Evolutionary conservation across 2,113 vertebrate genomes (phyloP), one percentile per base, ranked within the genome.

Genomic region (Coracopsis vasa): DNA sequence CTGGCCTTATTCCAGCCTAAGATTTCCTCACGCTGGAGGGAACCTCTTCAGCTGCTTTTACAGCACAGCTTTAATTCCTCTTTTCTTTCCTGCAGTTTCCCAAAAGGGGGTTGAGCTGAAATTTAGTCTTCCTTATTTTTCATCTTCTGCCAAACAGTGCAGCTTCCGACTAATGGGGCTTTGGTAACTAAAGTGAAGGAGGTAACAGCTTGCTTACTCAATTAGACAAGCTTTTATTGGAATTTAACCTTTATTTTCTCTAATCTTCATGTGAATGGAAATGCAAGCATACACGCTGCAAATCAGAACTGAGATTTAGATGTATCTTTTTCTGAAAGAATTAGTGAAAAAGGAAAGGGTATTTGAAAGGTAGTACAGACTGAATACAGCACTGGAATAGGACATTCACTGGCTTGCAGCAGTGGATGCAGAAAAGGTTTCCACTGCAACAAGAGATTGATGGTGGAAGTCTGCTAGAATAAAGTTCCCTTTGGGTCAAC

Each of bases 41-140:
- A 93, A 86, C 17, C 48, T 71, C 82, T 93, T 92, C 94, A 95
- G 88, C 71, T 96, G 92, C 71, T 94, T 93, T 79, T 90, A 65
- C 39, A 78, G 71, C 80, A 35, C 37, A 92, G 67, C 62, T 95
- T 94, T 73, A 88, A 80, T 86, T 83, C 75, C 66, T 20, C 35
- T 70, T 94, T 66, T 58, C 50, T 42, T 74, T 42, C 31, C 28
- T 42, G 80, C 13, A 64, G 33, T 85, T 81, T 93, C 87, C 61
- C 62, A 91, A 77, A 85, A 58, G 47, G 24, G 60, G 17, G 60
- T 1, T 79, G 42, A 84, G 37, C 14, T 65, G 56, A 81, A 87
- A 85, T 72, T 10, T 13, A 91, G 33, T 42, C 62, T 88, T 72
- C 16, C 47, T 66, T 80, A 28, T 50, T 91, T 79, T 67, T 56